Evolutionary conservation across 2,113 vertebrate genomes (phyloP), one percentile per base, ranked within the genome.

Genomic region (Periophthalmus modestus): DNA sequence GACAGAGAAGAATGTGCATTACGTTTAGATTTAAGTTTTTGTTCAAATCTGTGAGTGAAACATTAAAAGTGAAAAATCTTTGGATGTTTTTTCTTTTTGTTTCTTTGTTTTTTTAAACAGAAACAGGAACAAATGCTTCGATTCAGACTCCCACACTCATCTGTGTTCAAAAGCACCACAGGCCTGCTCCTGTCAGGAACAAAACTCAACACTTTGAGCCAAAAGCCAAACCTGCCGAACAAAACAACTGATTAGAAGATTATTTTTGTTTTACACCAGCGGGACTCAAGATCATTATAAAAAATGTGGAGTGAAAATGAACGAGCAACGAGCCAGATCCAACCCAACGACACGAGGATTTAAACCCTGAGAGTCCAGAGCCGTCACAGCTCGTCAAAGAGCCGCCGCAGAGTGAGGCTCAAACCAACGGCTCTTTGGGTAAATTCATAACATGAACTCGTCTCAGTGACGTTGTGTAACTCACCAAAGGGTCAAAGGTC

Each of bases 371-470:
- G n/a, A n/a, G n/a, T n/a, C n/a, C n/a, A n/a, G n/a, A n/a, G n/a
- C 68, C 55, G 16, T 69, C 39, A 55, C 33, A 68, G 46, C 59
- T 46, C 5, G 33, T 36, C 2, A 28, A 36, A 65, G 1, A 66
- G 34, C n/a, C 1, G 43, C 36, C 24, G 21, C 54, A 75, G 74
- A 70, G 48, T 74, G 63, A 58, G 48, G 34, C 33, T 36, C 61
- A 43, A 69, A 79, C 65, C 36, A 82, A 82, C 33, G 55, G 65
- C 58, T 79, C 66, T 36, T 80, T 68, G 83, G 83, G 78, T 85
- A 78, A 81, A 81, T 91, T 85, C 85, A 85, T 79, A 86, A 85
- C 81, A 82, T 89, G 88, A 83, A 80, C 65, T 69, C 73, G n/a
- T 39, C 39, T 43, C 28, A 2, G 39, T 43, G 39, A 43, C 61